Evolutionary conservation across 2,113 vertebrate species (phyloP).

Genomic region (Leptobrachium ailaonicum): DNA sequence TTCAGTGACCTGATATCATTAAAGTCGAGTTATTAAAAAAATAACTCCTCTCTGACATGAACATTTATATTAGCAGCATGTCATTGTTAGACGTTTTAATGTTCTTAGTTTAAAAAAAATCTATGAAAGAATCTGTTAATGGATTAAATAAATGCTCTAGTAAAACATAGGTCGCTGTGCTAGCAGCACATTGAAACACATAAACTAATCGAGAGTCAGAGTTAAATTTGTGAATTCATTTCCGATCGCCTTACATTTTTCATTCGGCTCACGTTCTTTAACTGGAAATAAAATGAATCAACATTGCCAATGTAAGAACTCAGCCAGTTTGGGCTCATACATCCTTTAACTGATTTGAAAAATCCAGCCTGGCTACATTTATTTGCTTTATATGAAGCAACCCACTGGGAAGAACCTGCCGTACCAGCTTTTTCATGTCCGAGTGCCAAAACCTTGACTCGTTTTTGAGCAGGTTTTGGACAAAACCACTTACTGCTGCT

Average conservation of each 20-base stretch:
- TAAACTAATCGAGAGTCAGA: not conserved
- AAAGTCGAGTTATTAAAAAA: too few relatives aligned
- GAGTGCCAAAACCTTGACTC: not conserved
- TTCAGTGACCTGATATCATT: too few relatives aligned
- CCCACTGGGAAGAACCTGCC: not conserved
- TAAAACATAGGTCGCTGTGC: too few relatives aligned
- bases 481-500: not conserved
- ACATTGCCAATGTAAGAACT: not conserved
- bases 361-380: not conserved
- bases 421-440: not conserved
- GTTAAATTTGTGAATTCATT: not conserved
- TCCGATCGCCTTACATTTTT: not conserved
- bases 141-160: too few relatives aligned
- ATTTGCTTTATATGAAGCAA: not conserved
- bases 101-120: too few relatives aligned
- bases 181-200: too few relatives aligned
- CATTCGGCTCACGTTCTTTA: not conserved
- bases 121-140: too few relatives aligned
- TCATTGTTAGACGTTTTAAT: too few relatives aligned
- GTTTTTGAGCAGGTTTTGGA: not conserved
- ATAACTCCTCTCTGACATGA: too few relatives aligned
- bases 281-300: not conserved
- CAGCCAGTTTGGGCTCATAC: not conserved
- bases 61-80: too few relatives aligned
- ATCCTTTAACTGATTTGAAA: not conserved